Percentiles rank a stretch among this genome's conserved stretches.
These are phyloP conservation scores for Brachyptera risi DNA, from an alignment of 2,888 invertebrate species.

Conservation along the genomic window DNA sequence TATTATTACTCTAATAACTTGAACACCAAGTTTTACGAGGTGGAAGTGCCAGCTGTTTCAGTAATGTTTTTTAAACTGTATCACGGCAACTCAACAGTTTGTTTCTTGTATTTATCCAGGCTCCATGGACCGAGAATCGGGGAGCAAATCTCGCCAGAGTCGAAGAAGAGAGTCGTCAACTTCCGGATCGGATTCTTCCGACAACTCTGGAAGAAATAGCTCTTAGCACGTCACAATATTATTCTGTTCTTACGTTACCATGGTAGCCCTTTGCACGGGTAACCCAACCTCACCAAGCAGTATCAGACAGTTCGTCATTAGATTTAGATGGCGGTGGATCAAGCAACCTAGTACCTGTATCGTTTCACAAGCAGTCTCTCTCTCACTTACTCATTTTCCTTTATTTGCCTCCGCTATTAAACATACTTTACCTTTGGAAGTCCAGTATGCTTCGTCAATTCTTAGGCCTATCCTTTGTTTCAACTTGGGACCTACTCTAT, in stretches of 20 bases:
- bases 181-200: conserved; percentile 10
- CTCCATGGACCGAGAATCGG: conserved; percentile 32
- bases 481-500: too few relatives aligned
- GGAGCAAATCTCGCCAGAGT: conserved; percentile 32
- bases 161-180: conserved; percentile 32
- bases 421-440: too few relatives aligned
- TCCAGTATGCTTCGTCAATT: too few relatives aligned
- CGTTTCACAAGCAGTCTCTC: background rate
- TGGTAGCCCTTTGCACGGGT: background rate
- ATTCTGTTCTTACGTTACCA: conserved; percentile 20
- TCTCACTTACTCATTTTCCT: background rate
- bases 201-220: conserved; percentile 11
- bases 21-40: too few relatives aligned
- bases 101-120: too few relatives aligned
- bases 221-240: conserved; percentile 7
- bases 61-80: too few relatives aligned
- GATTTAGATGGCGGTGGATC: background rate
- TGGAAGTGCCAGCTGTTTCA: too few relatives aligned
- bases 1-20: too few relatives aligned
- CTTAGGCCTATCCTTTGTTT: too few relatives aligned
- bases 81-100: too few relatives aligned
- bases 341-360: conserved; percentile 20
- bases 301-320: conserved; percentile 23
- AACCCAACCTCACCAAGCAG: conserved; percentile 28
- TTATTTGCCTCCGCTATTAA: background rate